A percentile compares a stretch with the other conserved stretches of the same genome.
Evolutionary conservation across 2,888 invertebrate genomes (phyloP).

Genomic region (Erpobdella octoculata): DNA sequence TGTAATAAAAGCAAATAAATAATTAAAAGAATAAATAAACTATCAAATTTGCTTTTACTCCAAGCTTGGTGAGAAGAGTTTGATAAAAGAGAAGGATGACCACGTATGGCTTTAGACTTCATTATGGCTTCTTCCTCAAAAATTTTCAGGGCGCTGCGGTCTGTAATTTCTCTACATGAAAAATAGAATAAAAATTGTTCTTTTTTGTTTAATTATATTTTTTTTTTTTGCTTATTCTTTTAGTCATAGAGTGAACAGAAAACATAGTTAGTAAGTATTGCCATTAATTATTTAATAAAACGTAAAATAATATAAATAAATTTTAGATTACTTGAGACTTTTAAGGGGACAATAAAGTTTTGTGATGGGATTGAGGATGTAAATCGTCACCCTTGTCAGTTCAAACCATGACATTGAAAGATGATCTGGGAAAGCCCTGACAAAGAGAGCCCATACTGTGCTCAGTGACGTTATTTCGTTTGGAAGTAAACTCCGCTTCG

Average conservation of each 20-base stretch:
- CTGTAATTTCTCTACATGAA: constrained; percentile 14
- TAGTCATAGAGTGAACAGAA: too few relatives aligned
- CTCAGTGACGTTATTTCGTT: constrained; percentile 90
- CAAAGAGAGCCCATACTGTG: constrained; percentile 85
- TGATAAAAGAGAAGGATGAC: neutral
- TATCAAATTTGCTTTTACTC: neutral
- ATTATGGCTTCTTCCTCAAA: constrained; percentile 22
- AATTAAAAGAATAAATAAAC: neutral
- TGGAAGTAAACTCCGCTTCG: constrained; percentile 80
- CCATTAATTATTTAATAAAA: neutral
- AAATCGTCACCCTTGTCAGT: constrained; percentile 60
- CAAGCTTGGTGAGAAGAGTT: neutral
- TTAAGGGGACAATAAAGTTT: constrained; percentile 97
- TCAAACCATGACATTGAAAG: constrained; percentile 75
- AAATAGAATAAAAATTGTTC: neutral
- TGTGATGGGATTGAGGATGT: constrained; percentile 88
- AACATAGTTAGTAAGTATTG: too few relatives aligned
- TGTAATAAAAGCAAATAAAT: neutral
- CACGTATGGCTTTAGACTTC: neutral
- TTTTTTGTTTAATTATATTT: too few relatives aligned
- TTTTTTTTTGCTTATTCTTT: too few relatives aligned
- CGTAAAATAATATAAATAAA: neutral
- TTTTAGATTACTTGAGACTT: constrained; percentile 60
- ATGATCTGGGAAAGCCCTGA: constrained; percentile 78
- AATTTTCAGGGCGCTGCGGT: constrained; percentile 26